phyloP scores from a whole-genome alignment of 2,797 vertebrate genomes.

The Morus bassanus region DNA sequence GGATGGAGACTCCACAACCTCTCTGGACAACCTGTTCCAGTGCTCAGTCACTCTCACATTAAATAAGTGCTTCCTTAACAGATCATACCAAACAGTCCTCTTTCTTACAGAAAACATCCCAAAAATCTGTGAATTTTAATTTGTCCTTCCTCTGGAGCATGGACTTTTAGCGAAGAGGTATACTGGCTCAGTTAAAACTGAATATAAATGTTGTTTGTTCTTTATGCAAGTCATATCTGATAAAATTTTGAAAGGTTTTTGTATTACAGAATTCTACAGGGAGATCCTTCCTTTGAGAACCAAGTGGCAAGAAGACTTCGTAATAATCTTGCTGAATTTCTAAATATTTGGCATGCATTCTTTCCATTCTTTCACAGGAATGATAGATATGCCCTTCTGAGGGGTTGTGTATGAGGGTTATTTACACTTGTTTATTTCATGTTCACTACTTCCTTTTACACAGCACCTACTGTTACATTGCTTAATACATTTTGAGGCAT shows the following conservation, averaged over 20 bases:
- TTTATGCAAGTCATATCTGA: background rate
- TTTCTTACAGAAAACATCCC: background rate
- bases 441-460: background rate
- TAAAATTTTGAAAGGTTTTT: background rate
- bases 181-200: background rate
- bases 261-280: background rate
- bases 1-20: background rate
- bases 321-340: background rate
- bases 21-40: background rate
- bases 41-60: background rate
- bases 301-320: background rate
- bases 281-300: background rate
- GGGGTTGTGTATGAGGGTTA: background rate
- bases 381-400: background rate
- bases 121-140: background rate
- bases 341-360: background rate
- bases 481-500: background rate
- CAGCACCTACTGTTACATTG: background rate
- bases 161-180: background rate
- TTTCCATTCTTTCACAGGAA: background rate
- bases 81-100: background rate
- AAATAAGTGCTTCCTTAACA: background rate
- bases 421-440: background rate
- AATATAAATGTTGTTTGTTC: background rate
- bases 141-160: background rate